phyloP scores from a whole-genome alignment of 2,797 vertebrate genomes.

The Falco columbarius region DNA sequence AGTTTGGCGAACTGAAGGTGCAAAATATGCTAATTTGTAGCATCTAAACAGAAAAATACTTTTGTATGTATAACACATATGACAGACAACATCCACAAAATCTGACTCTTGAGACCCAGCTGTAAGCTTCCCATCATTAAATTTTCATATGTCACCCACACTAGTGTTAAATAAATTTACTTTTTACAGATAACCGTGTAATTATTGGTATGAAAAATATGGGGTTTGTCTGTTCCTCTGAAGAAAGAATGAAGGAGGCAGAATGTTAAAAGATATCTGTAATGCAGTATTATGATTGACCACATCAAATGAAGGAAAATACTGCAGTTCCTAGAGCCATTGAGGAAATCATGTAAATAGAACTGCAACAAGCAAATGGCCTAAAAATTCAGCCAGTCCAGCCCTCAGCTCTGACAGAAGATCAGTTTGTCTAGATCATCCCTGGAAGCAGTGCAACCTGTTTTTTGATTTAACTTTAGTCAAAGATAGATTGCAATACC shows the following conservation, averaged over 20 bases:
- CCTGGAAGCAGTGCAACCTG: neutral
- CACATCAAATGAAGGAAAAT: neutral
- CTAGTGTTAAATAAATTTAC: neutral
- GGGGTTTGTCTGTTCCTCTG: neutral
- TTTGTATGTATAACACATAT: neutral
- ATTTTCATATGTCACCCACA: neutral
- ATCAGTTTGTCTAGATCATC: neutral
- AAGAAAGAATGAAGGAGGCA: neutral
- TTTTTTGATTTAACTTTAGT: neutral
- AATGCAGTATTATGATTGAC: neutral
- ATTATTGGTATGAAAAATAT: neutral
- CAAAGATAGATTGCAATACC: neutral
- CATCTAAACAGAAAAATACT: neutral
- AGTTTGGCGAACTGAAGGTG: neutral
- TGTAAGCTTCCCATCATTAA: neutral
- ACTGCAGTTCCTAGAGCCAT: neutral
- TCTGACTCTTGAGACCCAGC: neutral
- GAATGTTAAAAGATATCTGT: neutral
- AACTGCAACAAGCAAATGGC: neutral
- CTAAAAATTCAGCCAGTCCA: neutral
- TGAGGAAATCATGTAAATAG: neutral
- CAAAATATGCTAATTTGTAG: neutral
- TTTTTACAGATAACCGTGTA: neutral
- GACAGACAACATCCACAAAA: neutral
- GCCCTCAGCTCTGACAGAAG: neutral